Evolutionary conservation across 2,888 invertebrate species (phyloP).

Genomic region (Geotrupes spiniger): DNA sequence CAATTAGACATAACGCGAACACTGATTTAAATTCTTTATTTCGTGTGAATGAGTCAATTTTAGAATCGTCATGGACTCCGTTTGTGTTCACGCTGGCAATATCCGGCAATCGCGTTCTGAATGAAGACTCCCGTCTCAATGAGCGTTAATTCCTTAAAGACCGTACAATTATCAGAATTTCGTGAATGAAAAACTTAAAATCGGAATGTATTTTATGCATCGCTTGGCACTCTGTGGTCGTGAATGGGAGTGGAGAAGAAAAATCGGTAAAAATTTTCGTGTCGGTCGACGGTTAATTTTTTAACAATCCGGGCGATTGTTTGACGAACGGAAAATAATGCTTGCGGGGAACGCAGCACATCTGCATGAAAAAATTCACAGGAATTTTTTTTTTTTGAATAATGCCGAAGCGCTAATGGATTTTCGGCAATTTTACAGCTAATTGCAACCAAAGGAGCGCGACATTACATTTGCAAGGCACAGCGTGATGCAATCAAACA

Average conservation of each 20-base stretch:
- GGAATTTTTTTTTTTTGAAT: too few relatives aligned
- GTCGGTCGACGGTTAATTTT: slow-evolving; percentile 9
- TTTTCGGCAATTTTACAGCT: too few relatives aligned
- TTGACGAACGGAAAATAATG: too few relatives aligned
- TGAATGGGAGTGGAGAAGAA: slow-evolving; percentile 2
- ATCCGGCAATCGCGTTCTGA: slow-evolving; percentile 13
- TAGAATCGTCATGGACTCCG: slow-evolving; percentile 12
- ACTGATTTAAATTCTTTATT: slow-evolving; percentile 15
- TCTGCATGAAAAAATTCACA: too few relatives aligned
- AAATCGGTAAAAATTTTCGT: slow-evolving; percentile 10
- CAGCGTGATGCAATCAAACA: too few relatives aligned
- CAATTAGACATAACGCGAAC: slow-evolving; percentile 12
- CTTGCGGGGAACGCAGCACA: too few relatives aligned
- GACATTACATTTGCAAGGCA: too few relatives aligned
- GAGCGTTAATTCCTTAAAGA: slow-evolving; percentile 5
- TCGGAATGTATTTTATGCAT: slow-evolving; percentile 18
- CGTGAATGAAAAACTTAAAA: slow-evolving; percentile 16
- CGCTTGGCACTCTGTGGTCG: slow-evolving; percentile 18
- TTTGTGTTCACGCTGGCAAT: slow-evolving; percentile 14
- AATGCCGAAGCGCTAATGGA: too few relatives aligned
- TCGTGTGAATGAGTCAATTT: slow-evolving; percentile 16
- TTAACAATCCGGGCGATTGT: neutral
- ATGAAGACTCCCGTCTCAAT: slow-evolving; percentile 13
- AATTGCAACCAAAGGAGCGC: too few relatives aligned
- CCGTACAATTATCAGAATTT: slow-evolving; percentile 23